Conservation (phyloP, 2,113 vertebrate species). For the Erythrolamprus reginae region DNA sequence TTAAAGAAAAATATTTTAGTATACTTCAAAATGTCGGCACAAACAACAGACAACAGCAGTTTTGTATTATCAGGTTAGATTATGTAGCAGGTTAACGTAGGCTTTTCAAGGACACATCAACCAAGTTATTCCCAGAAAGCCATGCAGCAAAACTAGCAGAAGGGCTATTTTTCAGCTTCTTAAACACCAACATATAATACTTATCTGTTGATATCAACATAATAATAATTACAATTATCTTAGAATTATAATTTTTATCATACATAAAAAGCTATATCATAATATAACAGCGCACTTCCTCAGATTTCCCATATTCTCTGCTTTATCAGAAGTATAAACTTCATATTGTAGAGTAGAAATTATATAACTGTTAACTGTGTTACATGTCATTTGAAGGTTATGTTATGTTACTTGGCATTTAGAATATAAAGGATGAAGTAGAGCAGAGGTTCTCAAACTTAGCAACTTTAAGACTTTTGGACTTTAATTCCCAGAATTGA, state of each 20-base stretch:
- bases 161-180: background rate
- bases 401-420: background rate
- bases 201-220: background rate
- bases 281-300: background rate
- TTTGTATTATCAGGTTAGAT: background rate
- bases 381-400: background rate
- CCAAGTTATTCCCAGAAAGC: background rate
- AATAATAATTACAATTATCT: background rate
- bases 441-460: background rate
- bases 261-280: background rate
- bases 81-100: background rate
- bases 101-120: background rate
- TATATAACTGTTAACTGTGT: background rate
- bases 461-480: too few relatives aligned
- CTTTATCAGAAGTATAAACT: background rate
- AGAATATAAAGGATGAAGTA: background rate
- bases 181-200: background rate
- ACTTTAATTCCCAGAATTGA: too few relatives aligned
- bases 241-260: background rate
- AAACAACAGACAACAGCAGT: background rate
- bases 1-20: background rate
- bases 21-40: background rate
- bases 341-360: background rate
- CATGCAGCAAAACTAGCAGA: background rate
- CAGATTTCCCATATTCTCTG: background rate